These are phyloP conservation scores for Cephalopterus ornatus DNA, from an alignment of 2,113 vertebrate genomes.

Conservation along the genomic window DNA sequence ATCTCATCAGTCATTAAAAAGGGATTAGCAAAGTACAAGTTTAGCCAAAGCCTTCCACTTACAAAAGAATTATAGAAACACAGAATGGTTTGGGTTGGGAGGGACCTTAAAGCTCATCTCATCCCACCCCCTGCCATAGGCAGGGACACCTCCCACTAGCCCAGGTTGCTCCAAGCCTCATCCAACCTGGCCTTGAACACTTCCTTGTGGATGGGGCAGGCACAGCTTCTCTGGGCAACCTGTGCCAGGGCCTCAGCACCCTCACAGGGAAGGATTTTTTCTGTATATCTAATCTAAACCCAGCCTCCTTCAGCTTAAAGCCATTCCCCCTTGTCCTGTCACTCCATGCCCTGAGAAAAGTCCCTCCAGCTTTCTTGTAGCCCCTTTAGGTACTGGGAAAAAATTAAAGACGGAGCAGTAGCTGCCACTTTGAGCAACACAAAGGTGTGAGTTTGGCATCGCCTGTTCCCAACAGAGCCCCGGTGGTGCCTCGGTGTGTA, in stretches of 20 bases:
- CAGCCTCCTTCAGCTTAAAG: background rate
- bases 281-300: background rate
- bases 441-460: background rate
- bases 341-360: background rate
- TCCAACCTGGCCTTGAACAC: background rate
- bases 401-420: background rate
- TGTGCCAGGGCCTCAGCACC: background rate
- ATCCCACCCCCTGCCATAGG: background rate
- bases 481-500: accelerated
- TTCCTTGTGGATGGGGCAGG: background rate
- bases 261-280: background rate
- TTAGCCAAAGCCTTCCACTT: background rate
- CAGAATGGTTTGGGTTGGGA: background rate
- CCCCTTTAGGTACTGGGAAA: background rate
- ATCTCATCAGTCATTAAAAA: background rate
- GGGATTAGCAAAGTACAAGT: background rate
- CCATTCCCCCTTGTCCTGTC: background rate
- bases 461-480: accelerated
- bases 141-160: background rate
- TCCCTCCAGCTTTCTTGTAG: background rate
- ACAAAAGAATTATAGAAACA: background rate
- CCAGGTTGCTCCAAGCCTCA: accelerated
- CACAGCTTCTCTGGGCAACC: background rate
- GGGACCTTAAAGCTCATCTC: background rate
- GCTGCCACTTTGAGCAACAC: background rate